A percentile compares a stretch with the other conserved stretches of the same genome.
Evolutionary conservation across 2,888 invertebrate species (phyloP).

Genomic region (Caenorhabditis sp.): DNA sequence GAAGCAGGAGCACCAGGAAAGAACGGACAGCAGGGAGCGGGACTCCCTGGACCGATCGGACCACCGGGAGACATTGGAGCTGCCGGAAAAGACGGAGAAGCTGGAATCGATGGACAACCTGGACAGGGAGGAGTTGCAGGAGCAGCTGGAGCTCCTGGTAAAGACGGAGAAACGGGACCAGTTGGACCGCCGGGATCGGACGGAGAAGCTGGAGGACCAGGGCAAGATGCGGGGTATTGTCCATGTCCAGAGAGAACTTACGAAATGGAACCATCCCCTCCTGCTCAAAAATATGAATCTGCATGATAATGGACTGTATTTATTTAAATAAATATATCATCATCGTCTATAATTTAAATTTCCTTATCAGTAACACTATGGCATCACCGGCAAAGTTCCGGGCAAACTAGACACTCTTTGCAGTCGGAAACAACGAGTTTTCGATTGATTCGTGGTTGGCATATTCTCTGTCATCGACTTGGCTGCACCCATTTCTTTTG

Average conservation of each 20-base stretch:
- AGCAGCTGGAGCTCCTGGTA: slow-evolving; percentile 37
- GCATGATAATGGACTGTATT: neutral
- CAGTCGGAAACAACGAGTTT: neutral
- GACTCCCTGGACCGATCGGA: slow-evolving; percentile 32
- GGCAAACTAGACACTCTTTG: slow-evolving; percentile 3
- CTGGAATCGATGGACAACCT: slow-evolving; percentile 23
- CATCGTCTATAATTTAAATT: neutral
- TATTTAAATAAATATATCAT: neutral
- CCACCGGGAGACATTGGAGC: slow-evolving; percentile 21
- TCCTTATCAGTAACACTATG: neutral
- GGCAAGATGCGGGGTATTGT: slow-evolving; percentile 44
- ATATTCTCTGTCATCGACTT: neutral
- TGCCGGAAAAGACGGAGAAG: slow-evolving; percentile 28
- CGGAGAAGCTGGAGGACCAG: slow-evolving; percentile 26
- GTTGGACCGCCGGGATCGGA: slow-evolving; percentile 26
- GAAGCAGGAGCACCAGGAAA: slow-evolving; percentile 27
- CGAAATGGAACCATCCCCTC: slow-evolving; percentile 31
- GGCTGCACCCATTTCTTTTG: neutral
- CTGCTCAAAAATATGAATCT: slow-evolving; percentile 29
- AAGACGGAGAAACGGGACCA: slow-evolving; percentile 39
- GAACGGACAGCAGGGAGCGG: slow-evolving; percentile 40
- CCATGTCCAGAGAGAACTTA: slow-evolving; percentile 45
- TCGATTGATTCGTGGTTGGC: too few species aligned
- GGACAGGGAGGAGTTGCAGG: slow-evolving; percentile 30
- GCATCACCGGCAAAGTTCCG: neutral